Percentiles rank a stretch among this genome's conserved stretches.
Conservation (phyloP, 2,113 vertebrate species). For the Pachycephala philippinensis region DNA sequence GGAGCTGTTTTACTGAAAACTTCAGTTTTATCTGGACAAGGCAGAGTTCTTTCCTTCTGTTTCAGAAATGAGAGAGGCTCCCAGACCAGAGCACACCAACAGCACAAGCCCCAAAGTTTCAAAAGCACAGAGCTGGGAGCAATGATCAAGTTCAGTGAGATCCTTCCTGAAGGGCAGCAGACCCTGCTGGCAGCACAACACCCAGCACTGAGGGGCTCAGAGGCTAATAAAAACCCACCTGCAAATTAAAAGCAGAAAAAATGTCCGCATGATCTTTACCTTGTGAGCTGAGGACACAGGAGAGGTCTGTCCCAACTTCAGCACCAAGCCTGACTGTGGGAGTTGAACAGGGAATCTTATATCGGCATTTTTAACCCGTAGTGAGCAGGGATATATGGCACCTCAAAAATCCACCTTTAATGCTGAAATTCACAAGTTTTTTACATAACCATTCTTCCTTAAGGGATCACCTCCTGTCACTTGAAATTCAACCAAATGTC, state of each 20-base stretch:
- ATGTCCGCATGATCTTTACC: background rate
- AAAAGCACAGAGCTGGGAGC: background rate
- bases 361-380: background rate
- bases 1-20: background rate
- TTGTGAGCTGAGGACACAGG: background rate
- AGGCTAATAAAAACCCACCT: background rate
- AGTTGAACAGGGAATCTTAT: fast-evolving
- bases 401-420: background rate
- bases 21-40: background rate
- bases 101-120: background rate
- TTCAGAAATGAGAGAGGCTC: background rate
- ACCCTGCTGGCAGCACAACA: background rate
- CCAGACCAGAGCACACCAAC: background rate
- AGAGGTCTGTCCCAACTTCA: background rate
- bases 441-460: background rate
- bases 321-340: background rate
- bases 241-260: background rate
- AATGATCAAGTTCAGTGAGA: background rate
- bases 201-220: background rate
- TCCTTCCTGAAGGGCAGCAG: background rate
- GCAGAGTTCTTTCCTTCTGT: background rate
- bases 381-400: background rate
- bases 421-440: background rate
- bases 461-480: background rate
- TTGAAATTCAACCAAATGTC: background rate